These are phyloP conservation scores for Palaemon carinicauda DNA, from an alignment of 1,140 invertebrate genomes.

Conservation along the genomic window DNA sequence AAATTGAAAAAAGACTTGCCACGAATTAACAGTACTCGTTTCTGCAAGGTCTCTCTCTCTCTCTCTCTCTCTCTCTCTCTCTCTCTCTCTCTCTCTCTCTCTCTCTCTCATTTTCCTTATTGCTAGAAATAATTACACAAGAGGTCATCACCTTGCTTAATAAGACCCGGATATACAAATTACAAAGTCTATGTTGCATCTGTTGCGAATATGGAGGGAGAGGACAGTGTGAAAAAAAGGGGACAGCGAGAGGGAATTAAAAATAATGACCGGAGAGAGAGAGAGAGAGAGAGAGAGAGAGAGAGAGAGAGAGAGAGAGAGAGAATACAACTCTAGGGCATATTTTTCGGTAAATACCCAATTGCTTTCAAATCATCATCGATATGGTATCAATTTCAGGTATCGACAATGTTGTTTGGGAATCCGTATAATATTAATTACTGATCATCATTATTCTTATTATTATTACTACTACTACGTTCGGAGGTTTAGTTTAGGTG, in stretches of 20 bases:
- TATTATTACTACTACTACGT: too few species aligned
- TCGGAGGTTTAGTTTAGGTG: too few species aligned
- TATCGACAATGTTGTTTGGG: too few species aligned
- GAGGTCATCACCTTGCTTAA: too few species aligned
- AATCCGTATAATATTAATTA: too few species aligned
- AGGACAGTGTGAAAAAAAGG: not conserved
- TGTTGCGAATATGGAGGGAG: not conserved
- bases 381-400: not conserved
- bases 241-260: not conserved
- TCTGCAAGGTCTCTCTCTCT: conserved; percentile 14
- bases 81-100: conserved; percentile 13
- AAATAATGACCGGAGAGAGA: not conserved
- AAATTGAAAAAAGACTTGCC: not conserved
- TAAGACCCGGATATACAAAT: too few species aligned
- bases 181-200: too few species aligned
- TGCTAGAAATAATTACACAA: too few species aligned
- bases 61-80: conserved; percentile 19
- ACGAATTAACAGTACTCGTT: not conserved
- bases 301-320: conserved; percentile 5
- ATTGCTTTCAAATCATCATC: not conserved
- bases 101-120: not conserved
- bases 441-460: too few species aligned
- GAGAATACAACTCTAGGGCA: not conserved
- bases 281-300: not conserved
- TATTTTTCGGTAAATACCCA: not conserved